Evolutionary conservation across 2,113 vertebrate genomes (phyloP), one percentile per base, ranked within the genome.

Genomic region (Solea solea): DNA sequence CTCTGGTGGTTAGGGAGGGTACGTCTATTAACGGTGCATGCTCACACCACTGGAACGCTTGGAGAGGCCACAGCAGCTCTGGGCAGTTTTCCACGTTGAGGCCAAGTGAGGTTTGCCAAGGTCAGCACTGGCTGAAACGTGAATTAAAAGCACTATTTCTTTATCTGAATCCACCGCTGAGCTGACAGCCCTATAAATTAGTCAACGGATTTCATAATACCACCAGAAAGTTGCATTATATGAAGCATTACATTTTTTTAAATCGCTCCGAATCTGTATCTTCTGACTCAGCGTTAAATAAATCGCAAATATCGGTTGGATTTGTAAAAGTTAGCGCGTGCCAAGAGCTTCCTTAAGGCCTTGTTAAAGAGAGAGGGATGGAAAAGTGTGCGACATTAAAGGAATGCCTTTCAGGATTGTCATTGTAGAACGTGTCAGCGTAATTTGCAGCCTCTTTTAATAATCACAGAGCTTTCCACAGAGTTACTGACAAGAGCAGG

Each of bases 1-100:
- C 73, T 58, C 80, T 69, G 41, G 73, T 73, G 78, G 84, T 88
- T 81, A 70, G 69, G 63, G 75, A 55, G 66, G 72, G 71, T 72
- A 72, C 67, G 81, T 87, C 82, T 78, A 74, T 88, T 81, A 85
- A 79, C 65, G 50, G 76, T 67, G 50, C 81, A 82, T 64, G 28
- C 77, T 74, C 73, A 73, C 78, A 81, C 62, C 61, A 67, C 71
- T 72, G 72, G 65, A 82, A 82, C 84, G 21, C 83, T 80, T 73
- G 76, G 65, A 78, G 69, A 67, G 74, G 77, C 75, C 68, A 40
- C 72, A 72, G 83, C 73, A 70, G 80, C 58, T 66, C 81, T 27
- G 68, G 81, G 76, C 74, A 80, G 58, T 48, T 65, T 56, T 86
- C 82, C 70, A 72, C 46, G 15, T 51, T 5, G 4, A 66, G 74